Percentiles rank a stretch among this genome's conserved stretches.
Conservation (phyloP, 2,797 vertebrate genomes). For the Sphaeramia orbicularis region DNA sequence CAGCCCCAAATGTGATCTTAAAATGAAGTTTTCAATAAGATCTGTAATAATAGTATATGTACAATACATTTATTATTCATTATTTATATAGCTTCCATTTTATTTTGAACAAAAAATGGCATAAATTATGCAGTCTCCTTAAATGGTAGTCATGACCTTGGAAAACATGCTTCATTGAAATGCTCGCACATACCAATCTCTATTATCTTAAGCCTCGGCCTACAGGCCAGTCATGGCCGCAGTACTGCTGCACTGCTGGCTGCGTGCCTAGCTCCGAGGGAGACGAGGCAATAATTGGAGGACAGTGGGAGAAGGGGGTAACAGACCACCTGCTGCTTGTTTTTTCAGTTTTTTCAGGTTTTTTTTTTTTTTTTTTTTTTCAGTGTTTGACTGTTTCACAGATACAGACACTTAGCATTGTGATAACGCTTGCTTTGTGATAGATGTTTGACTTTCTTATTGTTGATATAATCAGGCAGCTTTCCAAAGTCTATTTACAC, state of each 20-base stretch:
- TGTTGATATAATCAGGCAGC: conserved; percentile 62
- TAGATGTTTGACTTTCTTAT: conserved; percentile 46
- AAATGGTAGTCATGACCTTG: not conserved
- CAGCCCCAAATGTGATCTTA: too few relatives aligned
- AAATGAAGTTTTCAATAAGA: too few relatives aligned
- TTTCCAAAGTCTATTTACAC: conserved; percentile 56
- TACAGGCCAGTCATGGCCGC: conserved; percentile 37
- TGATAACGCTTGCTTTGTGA: conserved; percentile 51
- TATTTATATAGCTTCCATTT: not conserved
- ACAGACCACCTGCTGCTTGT: conserved; percentile 59
- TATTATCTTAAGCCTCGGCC: conserved; percentile 20
- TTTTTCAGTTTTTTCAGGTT: too few relatives aligned
- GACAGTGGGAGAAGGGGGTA: conserved; percentile 47
- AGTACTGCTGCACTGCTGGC: conserved; percentile 62
- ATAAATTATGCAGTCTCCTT: not conserved
- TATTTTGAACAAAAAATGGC: not conserved
- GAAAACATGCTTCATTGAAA: not conserved
- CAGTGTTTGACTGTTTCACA: conserved; percentile 47
- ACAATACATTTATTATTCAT: not conserved
- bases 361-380: conserved; percentile 4
- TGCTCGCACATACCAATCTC: conserved; percentile 6
- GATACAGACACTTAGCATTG: conserved; percentile 47
- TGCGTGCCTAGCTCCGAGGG: conserved; percentile 39
- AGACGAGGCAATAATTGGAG: conserved; percentile 50
- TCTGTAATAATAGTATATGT: not conserved